A percentile compares a stretch with the other conserved stretches of the same genome.
Conservation (phyloP, 1,140 invertebrate genomes). For the Drosophila pallidifrons region DNA sequence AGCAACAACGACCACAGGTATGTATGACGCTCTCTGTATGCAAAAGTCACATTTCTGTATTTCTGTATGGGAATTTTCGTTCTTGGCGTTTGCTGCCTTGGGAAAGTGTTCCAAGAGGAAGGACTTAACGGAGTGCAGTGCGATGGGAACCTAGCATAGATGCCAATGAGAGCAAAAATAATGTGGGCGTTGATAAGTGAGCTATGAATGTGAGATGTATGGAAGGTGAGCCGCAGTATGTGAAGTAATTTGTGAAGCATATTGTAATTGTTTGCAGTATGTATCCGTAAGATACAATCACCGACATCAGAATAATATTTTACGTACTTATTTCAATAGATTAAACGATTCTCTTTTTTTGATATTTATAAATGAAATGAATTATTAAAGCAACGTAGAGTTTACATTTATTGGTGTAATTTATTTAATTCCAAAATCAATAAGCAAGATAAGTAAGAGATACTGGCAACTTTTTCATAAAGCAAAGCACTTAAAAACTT, state of each 20-base stretch:
- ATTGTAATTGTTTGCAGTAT: not conserved
- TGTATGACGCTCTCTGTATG: slow-evolving; percentile 40
- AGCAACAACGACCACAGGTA: slow-evolving; percentile 27
- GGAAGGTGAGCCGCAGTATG: not conserved
- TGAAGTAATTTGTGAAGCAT: not conserved
- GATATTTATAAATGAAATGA: too few relatives aligned
- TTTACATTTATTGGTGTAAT: too few relatives aligned
- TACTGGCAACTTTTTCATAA: too few relatives aligned
- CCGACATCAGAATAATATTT: too few relatives aligned
- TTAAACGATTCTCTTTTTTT: too few relatives aligned
- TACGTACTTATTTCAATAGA: too few relatives aligned
- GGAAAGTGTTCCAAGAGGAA: slow-evolving; percentile 27
- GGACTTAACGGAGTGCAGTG: slow-evolving; percentile 29
- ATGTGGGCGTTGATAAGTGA: slow-evolving; percentile 18
- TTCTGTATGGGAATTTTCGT: slow-evolving; percentile 61
- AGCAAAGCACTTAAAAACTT: too few relatives aligned
- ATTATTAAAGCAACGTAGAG: too few relatives aligned
- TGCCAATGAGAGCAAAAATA: not conserved
- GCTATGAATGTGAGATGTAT: not conserved
- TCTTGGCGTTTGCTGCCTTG: slow-evolving; percentile 28
- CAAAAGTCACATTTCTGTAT: slow-evolving; percentile 51
- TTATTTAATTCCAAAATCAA: too few relatives aligned
- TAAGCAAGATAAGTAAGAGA: too few relatives aligned
- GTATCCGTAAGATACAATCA: not conserved
- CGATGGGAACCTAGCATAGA: slow-evolving; percentile 19